Evolutionary conservation across 2,797 vertebrate species (phyloP), one percentile per base, ranked within the genome.

Genomic region (Moxostoma hubbsi): DNA sequence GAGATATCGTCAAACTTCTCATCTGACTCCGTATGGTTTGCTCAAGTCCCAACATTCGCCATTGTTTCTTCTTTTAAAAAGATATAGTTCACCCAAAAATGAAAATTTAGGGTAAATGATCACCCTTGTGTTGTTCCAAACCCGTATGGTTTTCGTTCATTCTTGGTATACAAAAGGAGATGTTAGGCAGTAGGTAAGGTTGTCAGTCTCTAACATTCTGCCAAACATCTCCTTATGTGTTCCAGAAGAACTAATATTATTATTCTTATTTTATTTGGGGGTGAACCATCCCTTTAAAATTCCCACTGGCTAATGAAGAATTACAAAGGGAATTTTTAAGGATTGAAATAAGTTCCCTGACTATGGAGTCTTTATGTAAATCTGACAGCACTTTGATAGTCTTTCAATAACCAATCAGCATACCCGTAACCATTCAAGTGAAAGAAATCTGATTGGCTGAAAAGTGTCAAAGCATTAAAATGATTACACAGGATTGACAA

Each of bases 361-460:
- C 45, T 81, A 73, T 54, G 13, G 50, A 61, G 46, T 69, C 18
- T 75, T 83, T 62, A 62, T 64, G 68, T 79, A 81, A 84, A 81
- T 77, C 75, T 78, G 75, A 79, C 79, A 79, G 70, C 74, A 83
- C 80, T 73, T 49, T 53, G 85, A 81, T 83, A 51, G 9, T 87
- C 72, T 82, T 7, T 0, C 77, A 85, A 0, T 7, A 50, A 62
- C 13, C 54, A 1, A 12, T 84, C 83, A 85, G 89, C 70, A 76
- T 89, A 91, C 90, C 89, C 89, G 89, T 91, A 88, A 83, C 36
- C 81, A 13, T 51, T 75, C 4, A 77, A 77, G 81, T 9, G 69
- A 83, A 87, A 84, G 75, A 86, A 79, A 84, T 81, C 85, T 72
- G 83, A 57, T 78, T 81, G 84, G 88, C 83, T 58, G 57, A 76